phyloP scores from a whole-genome alignment of 2,113 vertebrate genomes.

The Coptodon rendalli region DNA sequence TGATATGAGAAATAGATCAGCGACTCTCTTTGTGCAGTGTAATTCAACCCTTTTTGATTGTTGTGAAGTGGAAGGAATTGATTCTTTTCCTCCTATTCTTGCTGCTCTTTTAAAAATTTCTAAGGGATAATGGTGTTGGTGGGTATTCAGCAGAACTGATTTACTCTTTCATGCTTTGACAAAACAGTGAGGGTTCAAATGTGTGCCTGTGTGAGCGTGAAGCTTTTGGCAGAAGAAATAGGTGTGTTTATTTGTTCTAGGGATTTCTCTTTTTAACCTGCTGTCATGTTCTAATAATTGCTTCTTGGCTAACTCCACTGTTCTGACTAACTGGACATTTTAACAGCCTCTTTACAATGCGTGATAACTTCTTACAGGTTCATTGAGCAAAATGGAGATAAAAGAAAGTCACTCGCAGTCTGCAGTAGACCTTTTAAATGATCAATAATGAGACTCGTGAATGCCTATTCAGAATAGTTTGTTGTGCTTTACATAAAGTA shows the following conservation, averaged over 20 bases:
- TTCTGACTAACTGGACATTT: conserved; percentile 17
- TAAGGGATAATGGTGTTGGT: not conserved
- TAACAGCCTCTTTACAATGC: not conserved
- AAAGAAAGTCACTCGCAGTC: not conserved
- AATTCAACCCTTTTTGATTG: conserved; percentile 11
- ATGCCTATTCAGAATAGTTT: not conserved
- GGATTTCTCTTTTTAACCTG: conserved; percentile 6
- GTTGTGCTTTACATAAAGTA: not conserved
- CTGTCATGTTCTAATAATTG: conserved; percentile 35
- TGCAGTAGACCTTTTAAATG: not conserved
- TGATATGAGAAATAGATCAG: conserved; percentile 26
- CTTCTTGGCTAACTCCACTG: conserved; percentile 17
- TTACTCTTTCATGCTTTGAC: not conserved
- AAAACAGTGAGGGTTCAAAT: not conserved
- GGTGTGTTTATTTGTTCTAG: not conserved
- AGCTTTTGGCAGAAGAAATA: not conserved
- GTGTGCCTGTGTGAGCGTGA: conserved; percentile 1
- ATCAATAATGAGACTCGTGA: not conserved
- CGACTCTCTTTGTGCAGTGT: not conserved
- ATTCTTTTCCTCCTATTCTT: conserved; percentile 4
- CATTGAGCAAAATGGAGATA: not conserved
- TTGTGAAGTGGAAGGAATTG: conserved; percentile 32
- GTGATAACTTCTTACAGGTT: not conserved
- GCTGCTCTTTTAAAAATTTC: conserved; percentile 2
- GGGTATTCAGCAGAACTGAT: not conserved